Conservation (phyloP, 2,113 vertebrate genomes). For the Perognathus longimembris region DNA sequence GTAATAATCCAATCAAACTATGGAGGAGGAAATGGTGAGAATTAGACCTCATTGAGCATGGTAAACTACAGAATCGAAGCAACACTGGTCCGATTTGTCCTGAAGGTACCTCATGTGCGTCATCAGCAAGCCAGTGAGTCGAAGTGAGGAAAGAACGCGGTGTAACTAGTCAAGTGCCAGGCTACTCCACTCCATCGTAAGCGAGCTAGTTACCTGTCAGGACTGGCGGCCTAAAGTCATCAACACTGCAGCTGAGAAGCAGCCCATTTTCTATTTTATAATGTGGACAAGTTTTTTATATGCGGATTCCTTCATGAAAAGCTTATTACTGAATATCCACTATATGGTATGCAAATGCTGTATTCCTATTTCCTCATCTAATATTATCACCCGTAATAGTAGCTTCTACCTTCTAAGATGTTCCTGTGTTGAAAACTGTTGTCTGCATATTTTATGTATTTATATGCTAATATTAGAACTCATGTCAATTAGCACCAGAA, state of each 20-base stretch:
- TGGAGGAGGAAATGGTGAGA: background rate
- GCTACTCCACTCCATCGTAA: background rate
- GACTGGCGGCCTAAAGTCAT: background rate
- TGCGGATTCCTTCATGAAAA: background rate
- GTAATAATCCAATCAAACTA: background rate
- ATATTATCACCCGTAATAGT: too few species aligned
- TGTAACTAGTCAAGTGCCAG: background rate
- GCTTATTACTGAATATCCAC: too few species aligned
- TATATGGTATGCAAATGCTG: background rate
- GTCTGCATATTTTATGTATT: background rate
- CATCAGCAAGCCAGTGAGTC: background rate
- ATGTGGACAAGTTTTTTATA: background rate
- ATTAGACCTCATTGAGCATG: background rate
- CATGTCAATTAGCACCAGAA: constrained; percentile 23
- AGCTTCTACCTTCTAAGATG: background rate
- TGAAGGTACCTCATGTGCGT: background rate
- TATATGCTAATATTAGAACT: background rate
- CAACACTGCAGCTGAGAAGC: background rate
- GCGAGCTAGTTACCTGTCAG: background rate
- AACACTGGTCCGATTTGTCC: background rate
- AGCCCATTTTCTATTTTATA: background rate
- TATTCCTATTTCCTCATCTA: background rate
- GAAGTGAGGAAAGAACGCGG: background rate
- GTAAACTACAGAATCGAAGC: background rate
- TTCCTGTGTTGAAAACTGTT: background rate